These are phyloP conservation scores for Coregonus clupeaformis DNA, from an alignment of 2,113 vertebrate species.

Conservation along the genomic window DNA sequence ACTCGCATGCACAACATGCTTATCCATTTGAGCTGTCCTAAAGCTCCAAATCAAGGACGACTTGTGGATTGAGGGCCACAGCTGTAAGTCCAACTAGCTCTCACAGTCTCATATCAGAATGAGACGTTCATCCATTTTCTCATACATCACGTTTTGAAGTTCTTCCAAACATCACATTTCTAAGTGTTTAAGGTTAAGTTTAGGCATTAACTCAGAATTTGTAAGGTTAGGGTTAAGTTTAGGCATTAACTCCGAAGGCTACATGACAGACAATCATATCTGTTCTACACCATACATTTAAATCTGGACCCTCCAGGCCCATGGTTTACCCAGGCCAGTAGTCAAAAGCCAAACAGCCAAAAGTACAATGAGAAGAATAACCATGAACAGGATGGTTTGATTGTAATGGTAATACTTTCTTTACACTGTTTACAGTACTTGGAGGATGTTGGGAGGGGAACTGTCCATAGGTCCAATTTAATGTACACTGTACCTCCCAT, in stretches of 20 bases:
- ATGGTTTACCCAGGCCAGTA: too few relatives aligned
- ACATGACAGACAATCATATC: too few relatives aligned
- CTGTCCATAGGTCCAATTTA: not conserved
- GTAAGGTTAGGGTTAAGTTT: too few relatives aligned
- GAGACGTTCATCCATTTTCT: slow-evolving; percentile 4
- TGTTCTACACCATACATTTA: too few relatives aligned
- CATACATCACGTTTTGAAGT: not conserved
- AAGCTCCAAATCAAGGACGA: slow-evolving; percentile 27
- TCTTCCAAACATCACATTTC: too few relatives aligned
- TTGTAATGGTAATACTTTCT: slow-evolving; percentile 2
- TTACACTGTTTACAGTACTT: not conserved
- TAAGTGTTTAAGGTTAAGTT: too few relatives aligned
- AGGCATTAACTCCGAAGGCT: too few relatives aligned
- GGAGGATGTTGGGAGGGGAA: not conserved
- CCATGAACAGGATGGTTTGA: slow-evolving; percentile 12
- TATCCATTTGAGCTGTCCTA: slow-evolving; percentile 18
- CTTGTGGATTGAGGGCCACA: slow-evolving; percentile 23
- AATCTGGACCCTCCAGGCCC: too few relatives aligned
- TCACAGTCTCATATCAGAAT: slow-evolving; percentile 5
- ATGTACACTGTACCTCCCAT: not conserved
- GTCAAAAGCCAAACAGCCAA: not conserved
- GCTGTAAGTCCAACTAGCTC: slow-evolving; percentile 33
- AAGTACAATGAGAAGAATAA: not conserved
- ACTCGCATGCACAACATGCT: not conserved
- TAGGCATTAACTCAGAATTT: too few relatives aligned